Conservation (phyloP, 1,140 invertebrate genomes). For the Ganaspis sp. region DNA sequence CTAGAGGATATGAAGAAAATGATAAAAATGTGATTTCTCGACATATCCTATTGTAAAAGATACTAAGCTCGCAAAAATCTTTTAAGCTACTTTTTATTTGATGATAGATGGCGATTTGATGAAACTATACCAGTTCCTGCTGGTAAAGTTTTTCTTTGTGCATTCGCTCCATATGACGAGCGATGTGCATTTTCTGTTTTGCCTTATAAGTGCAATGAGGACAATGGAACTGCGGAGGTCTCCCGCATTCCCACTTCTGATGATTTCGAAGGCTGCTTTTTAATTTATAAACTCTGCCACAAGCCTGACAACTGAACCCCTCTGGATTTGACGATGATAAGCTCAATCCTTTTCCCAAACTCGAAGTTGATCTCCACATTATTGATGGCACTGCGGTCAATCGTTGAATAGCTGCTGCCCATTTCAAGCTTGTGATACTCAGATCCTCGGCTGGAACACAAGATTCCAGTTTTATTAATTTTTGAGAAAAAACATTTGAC, state of each 20-base stretch:
- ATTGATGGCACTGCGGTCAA: constrained; percentile 74
- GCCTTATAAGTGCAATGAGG: constrained; percentile 88
- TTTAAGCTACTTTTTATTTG: background rate
- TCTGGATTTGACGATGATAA: constrained; percentile 68
- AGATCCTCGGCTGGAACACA: constrained; percentile 80
- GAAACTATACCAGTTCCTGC: constrained; percentile 69
- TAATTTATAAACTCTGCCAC: constrained; percentile 88
- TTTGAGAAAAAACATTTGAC: constrained; percentile 3
- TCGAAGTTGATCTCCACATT: constrained; percentile 73
- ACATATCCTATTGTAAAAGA: background rate
- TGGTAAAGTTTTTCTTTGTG: constrained; percentile 84
- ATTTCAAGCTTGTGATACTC: constrained; percentile 83
- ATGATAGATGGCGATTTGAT: constrained; percentile 16
- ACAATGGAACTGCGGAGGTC: constrained; percentile 89
- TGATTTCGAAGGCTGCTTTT: constrained; percentile 90
- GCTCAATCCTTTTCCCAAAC: constrained; percentile 67
- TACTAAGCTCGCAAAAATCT: background rate
- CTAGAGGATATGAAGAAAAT: background rate
- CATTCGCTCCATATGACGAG: constrained; percentile 90
- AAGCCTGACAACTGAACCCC: constrained; percentile 86
- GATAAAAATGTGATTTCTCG: background rate
- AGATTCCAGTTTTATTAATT: constrained; percentile 66
- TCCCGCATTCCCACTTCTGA: constrained; percentile 92
- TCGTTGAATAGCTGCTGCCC: constrained; percentile 77
- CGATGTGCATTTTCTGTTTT: constrained; percentile 91